Conservation (phyloP, 2,888 invertebrate species). For the Epinotia nisella region DNA sequence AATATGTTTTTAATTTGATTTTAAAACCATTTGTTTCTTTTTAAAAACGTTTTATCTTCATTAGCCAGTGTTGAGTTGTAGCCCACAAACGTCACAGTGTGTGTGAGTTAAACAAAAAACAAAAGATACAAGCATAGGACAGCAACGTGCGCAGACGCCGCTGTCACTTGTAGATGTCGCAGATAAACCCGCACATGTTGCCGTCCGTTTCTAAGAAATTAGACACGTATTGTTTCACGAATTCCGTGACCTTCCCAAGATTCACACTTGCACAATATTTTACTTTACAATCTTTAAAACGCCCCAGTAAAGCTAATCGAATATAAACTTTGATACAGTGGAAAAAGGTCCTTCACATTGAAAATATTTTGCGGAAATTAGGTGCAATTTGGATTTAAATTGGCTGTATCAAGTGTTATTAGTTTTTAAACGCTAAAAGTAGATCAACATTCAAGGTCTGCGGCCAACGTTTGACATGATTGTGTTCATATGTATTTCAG, state of each 20-base stretch:
- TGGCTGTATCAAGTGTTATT: conserved; percentile 18
- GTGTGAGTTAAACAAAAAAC: conserved; percentile 29
- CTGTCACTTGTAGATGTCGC: conserved; percentile 64
- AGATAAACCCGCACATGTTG: conserved; percentile 77
- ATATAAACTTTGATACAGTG: neutral
- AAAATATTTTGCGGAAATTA: neutral
- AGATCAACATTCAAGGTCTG: conserved; percentile 13
- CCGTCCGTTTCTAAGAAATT: conserved; percentile 56
- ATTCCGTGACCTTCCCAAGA: conserved; percentile 67
- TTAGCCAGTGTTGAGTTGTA: conserved; percentile 3
- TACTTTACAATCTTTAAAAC: conserved; percentile 17
- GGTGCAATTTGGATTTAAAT: conserved; percentile 1
- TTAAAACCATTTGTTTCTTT: conserved; percentile 54
- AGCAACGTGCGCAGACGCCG: conserved; percentile 56
- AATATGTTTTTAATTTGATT: conserved; percentile 73
- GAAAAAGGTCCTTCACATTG: neutral
- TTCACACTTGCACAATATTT: conserved; percentile 48
- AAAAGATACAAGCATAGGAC: conserved; percentile 49
- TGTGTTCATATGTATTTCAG: conserved; percentile 17
- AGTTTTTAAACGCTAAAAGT: conserved; percentile 8
- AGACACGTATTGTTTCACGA: conserved; percentile 64
- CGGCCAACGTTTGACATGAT: conserved; percentile 14
- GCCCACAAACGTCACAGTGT: conserved; percentile 9
- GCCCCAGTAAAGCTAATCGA: neutral
- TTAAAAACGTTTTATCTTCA: conserved; percentile 41